phyloP scores from a whole-genome alignment of 2,113 vertebrate species.

The Xenopus laevis region DNA sequence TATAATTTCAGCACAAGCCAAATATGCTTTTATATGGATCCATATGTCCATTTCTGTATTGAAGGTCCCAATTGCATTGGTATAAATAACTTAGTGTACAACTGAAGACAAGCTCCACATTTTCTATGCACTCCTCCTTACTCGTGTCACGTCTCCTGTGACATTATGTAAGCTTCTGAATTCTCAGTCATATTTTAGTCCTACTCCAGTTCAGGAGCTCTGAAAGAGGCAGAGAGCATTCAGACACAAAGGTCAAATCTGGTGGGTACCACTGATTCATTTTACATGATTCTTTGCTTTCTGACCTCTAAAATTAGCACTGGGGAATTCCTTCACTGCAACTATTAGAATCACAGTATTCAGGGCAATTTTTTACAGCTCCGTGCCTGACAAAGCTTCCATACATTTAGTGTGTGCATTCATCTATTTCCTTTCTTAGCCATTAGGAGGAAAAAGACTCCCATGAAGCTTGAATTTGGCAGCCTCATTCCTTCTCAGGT shows the following conservation, averaged over 20 bases:
- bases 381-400: not conserved
- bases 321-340: not conserved
- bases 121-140: no score
- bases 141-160: no score
- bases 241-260: not conserved
- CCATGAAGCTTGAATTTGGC: conserved; percentile 21
- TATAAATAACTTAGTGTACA: no score
- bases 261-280: not conserved
- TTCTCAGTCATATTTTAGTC: not conserved
- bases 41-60: no score
- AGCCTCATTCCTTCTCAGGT: conserved; percentile 56
- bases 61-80: no score
- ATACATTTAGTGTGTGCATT: not conserved
- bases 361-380: not conserved
- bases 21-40: no score
- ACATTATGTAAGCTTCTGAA: no score
- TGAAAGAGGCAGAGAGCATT: not conserved
- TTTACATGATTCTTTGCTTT: not conserved
- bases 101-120: no score
- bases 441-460: not conserved
- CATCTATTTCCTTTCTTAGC: conserved; percentile 6
- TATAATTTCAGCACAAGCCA: no score
- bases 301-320: not conserved
- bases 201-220: not conserved
- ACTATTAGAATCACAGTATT: not conserved